Conservation (phyloP, 2,797 vertebrate genomes). For the Phyllotis vaccarum region DNA sequence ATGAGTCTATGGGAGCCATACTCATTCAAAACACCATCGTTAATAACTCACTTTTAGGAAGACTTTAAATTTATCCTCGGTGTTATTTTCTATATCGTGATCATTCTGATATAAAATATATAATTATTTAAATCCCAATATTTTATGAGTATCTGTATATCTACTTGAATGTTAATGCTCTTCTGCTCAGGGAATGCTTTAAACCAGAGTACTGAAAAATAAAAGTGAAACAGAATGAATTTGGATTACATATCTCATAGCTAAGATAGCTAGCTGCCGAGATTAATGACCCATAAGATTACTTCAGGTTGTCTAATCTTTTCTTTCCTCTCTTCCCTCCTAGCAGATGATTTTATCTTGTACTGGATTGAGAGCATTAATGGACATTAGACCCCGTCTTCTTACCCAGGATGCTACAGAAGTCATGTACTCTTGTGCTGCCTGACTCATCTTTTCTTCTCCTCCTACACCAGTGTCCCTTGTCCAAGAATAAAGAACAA, state of each 20-base stretch:
- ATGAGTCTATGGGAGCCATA: not conserved
- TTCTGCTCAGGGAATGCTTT: not conserved
- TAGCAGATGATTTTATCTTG: not conserved
- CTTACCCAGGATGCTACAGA: not conserved
- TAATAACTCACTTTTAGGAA: not conserved
- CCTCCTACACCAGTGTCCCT: not conserved
- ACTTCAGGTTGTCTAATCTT: not conserved
- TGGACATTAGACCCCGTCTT: not conserved
- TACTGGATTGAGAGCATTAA: not conserved
- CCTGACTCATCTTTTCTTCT: not conserved
- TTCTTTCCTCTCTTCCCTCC: not conserved
- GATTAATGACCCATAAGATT: not conserved
- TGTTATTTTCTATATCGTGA: not conserved
- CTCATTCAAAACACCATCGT: not conserved
- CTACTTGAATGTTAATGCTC: not conserved
- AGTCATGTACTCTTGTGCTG: not conserved
- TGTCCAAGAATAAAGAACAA: not conserved
- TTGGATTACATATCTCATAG: not conserved
- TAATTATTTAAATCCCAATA: not conserved
- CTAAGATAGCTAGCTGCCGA: not conserved
- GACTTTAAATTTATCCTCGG: conserved; percentile 4
- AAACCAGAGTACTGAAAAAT: conserved; percentile 9
- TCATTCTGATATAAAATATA: not conserved
- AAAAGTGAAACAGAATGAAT: not conserved
- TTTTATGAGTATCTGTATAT: not conserved